phyloP scores from a whole-genome alignment of 2,888 invertebrate species.

The Autographa pulchrina region DNA sequence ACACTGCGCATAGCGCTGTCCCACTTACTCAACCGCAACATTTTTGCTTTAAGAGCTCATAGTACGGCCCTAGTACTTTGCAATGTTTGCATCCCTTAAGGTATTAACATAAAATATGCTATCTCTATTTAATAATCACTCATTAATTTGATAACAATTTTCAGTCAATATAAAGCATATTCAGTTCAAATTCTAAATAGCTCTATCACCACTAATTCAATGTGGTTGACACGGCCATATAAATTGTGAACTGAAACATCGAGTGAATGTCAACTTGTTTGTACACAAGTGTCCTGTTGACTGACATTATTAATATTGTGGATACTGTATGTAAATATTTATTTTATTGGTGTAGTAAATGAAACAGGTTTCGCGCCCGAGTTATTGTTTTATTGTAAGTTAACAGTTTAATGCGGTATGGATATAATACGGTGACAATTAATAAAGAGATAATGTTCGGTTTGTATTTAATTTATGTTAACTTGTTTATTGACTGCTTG shows the following conservation, averaged over 20 bases:
- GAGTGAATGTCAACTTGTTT: neutral
- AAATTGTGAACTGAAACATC: neutral
- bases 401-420: neutral
- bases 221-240: neutral
- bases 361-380: neutral
- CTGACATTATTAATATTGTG: neutral
- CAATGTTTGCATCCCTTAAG: too few relatives aligned
- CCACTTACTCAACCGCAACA: too few relatives aligned
- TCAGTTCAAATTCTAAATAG: too few relatives aligned
- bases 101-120: too few relatives aligned
- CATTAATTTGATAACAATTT: too few relatives aligned
- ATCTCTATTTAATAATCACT: too few relatives aligned
- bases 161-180: too few relatives aligned
- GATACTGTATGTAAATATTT: neutral
- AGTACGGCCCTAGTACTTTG: too few relatives aligned
- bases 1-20: too few relatives aligned
- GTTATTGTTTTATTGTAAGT: constrained; percentile 1
- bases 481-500: neutral
- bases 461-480: neutral
- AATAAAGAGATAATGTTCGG: neutral
- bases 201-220: too few relatives aligned
- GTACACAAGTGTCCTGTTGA: neutral
- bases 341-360: constrained; percentile 5
- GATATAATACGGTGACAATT: neutral
- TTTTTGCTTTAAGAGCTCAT: too few relatives aligned